Base-by-base conservation (phyloP, 2,797 vertebrate genomes). In the Sebastiscus tertius region DNA sequence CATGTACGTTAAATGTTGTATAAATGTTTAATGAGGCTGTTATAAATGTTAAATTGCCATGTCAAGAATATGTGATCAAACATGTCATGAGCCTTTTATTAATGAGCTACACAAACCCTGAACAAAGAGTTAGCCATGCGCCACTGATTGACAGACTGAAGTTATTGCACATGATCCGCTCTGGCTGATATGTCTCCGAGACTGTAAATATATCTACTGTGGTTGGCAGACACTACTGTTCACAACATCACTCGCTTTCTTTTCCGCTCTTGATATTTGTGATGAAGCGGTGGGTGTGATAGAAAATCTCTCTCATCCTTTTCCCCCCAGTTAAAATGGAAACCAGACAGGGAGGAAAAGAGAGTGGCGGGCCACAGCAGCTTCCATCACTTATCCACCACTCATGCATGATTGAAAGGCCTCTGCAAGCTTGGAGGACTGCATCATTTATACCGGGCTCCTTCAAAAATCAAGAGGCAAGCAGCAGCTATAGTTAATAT, bases 321-420 rank as follows among this genome's bases (percentile, higher is more conserved):
- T 79, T 67, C 77, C 82, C 66, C 72, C 78, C 72, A 82, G 91
- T 93, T 90, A 89, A 90, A 94, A 92, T 87, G 90, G 89, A 92
- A 93, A 92, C 87, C 88, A 90, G 89, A 90, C 84, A 13, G 75
- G 76, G 80, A 85, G 85, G 84, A 81, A 87, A 84, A 89, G 87
- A 93, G 88, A 91, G 89, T 90, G 83, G 83, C 77, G 83, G 87
- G 91, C 87, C 87, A 89, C 80, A 78, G 80, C 82, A 69, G 87
- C 91, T 91, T 85, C 92, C 89, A 91, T 93, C 92, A 93, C 84
- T 93, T 94, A 94, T 90, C 91, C 87, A 91, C 90, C 85, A 93
- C 90, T 93, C 94, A 95, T 95, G 88, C 91, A 95, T 94, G 94
- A 95, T 95, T 94, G 93, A 94, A 94, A 93, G 92, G 87, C 86